Evolutionary conservation across 2,113 vertebrate species (phyloP), one percentile per base, ranked within the genome.

Genomic region (Rhea americana): DNA sequence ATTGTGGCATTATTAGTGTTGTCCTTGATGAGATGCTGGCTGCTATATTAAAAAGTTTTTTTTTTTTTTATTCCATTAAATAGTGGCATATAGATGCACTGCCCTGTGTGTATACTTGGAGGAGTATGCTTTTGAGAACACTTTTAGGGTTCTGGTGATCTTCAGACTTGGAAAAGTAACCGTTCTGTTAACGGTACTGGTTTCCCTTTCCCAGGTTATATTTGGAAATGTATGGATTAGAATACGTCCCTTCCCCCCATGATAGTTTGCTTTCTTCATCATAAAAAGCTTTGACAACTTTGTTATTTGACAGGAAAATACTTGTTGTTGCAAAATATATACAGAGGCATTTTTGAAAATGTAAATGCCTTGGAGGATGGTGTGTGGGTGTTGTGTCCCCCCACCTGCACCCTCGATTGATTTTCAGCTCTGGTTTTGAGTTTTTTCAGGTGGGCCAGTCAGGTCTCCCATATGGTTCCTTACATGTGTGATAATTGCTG

Each of bases 151-250:
- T 61, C 66, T 50, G 3, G 12, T 37, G 61, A 15, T 91, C 73
- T 16, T 22, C 53, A 19, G 39, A 24, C 67, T 67, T 0, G 12
- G n/a, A 70, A 53, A 47, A 51, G 41, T 2, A 45, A 8, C 32
- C 67, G 6, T 75, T 24, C 50, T 74, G 43, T 17, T 21, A 55
- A 68, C 62, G 58, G 26, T 22, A 56, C 61, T 65, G 39, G 26
- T 74, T 78, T 93, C 35, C 5, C 12, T 85, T 74, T 91, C 72
- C 15, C 72, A 66, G 61, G 10, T 32, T 58, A 32, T 58, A 51
- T 67, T 61, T 66, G 26, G 45, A 65, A 55, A 14, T 53, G 28
- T 0, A 0, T 48, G n/a, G 48, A 5, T 30, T n/a, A 11, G 67
- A 45, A 32, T 61, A 14, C 32, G 71, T 65, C 50, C 6, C 76